Percentiles rank a stretch among this genome's conserved stretches.
phyloP scores from a whole-genome alignment of 2,113 vertebrate species.

The Mormoops blainvillei region DNA sequence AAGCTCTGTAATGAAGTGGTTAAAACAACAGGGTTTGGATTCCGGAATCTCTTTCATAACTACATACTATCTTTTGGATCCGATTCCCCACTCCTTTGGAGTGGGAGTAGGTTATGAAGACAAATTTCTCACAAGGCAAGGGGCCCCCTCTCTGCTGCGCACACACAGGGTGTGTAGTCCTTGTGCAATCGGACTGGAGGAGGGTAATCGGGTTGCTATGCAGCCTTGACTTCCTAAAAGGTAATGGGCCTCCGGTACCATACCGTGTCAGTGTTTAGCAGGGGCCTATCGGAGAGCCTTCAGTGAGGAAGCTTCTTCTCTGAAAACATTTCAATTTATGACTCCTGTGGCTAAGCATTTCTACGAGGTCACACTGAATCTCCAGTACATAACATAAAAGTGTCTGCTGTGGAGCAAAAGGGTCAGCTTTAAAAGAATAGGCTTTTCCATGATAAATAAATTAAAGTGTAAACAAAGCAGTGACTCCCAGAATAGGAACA shows the following conservation, averaged over 20 bases:
- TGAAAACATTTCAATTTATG: conserved; percentile 76
- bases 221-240: conserved; percentile 65
- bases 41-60: conserved; percentile 31
- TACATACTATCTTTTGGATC: conserved; percentile 51
- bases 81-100: not conserved
- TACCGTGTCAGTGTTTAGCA: conserved; percentile 65
- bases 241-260: conserved; percentile 72
- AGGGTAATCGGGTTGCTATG: conserved; percentile 59
- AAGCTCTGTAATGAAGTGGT: conserved; percentile 1
- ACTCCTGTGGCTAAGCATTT: conserved; percentile 67
- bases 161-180: conserved; percentile 13
- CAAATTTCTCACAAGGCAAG: conserved; percentile 51
- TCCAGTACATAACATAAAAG: conserved; percentile 54
- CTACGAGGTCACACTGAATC: conserved; percentile 66
- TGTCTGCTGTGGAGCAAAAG: conserved; percentile 53
- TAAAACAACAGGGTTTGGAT: not conserved
- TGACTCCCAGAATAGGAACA: conserved; percentile 37
- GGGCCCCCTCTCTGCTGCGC: conserved; percentile 1
- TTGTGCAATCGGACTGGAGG: conserved; percentile 49
- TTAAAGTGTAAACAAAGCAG: conserved; percentile 46
- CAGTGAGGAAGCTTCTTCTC: conserved; percentile 62
- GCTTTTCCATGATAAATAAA: conserved; percentile 47
- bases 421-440: conserved; percentile 67
- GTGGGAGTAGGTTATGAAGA: conserved; percentile 42
- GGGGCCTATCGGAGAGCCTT: conserved; percentile 18